phyloP scores from a whole-genome alignment of 2,113 vertebrate genomes.

The Hyla sarda region DNA sequence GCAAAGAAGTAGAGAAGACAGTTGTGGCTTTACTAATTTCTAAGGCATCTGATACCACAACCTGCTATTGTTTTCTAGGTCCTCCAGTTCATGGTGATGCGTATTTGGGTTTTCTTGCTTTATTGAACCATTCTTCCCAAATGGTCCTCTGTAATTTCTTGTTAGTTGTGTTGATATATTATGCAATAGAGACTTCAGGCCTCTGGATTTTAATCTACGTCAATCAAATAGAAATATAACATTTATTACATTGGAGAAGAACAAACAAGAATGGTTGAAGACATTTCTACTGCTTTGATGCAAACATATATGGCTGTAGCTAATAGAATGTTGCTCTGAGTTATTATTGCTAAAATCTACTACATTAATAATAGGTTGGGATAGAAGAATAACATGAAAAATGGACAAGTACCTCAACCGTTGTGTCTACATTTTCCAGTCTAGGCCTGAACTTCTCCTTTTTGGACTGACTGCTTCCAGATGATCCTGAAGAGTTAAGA shows the following conservation, averaged over 20 bases:
- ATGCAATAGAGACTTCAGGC: not conserved
- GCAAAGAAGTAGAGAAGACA: not conserved
- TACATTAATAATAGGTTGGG: not conserved
- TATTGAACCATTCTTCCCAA: not conserved
- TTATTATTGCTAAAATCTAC: too few relatives aligned
- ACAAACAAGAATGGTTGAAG: too few relatives aligned
- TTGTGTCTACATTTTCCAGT: constrained; percentile 16
- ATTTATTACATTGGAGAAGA: too few relatives aligned
- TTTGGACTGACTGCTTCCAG: not conserved
- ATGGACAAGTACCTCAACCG: not conserved
- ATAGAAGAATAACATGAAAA: not conserved
- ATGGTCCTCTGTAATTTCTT: not conserved
- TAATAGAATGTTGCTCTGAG: too few relatives aligned
- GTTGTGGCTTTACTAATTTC: not conserved
- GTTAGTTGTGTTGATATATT: not conserved
- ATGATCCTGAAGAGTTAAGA: not conserved
- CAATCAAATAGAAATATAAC: not conserved
- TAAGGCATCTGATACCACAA: not conserved
- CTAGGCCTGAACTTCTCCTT: not conserved
- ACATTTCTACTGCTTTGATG: too few relatives aligned
- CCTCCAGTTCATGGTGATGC: not conserved
- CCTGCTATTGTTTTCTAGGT: not conserved
- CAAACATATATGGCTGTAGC: too few relatives aligned
- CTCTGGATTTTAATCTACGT: not conserved
- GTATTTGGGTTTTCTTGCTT: not conserved